phyloP scores from a whole-genome alignment of 2,888 invertebrate genomes.

The Elegia similella region DNA sequence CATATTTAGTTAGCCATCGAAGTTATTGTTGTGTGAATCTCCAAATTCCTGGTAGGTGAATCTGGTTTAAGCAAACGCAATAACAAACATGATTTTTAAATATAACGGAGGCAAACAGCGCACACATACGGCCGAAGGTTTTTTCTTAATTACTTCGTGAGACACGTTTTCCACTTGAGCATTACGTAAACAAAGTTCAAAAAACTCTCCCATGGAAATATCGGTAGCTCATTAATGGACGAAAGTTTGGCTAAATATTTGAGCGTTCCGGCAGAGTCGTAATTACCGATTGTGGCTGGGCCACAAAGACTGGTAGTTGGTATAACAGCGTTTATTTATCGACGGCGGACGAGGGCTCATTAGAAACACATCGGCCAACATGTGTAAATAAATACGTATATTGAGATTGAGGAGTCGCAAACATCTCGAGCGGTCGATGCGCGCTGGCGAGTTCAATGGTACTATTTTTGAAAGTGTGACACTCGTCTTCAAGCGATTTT shows the following conservation, averaged over 20 bases:
- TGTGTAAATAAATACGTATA: constrained; percentile 71
- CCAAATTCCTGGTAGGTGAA: constrained; percentile 65
- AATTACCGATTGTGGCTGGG: constrained; percentile 58
- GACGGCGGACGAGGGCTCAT: constrained; percentile 59
- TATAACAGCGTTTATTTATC: constrained; percentile 65
- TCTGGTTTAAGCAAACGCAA: constrained; percentile 46
- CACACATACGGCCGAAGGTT: constrained; percentile 54
- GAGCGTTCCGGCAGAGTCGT: constrained; percentile 63
- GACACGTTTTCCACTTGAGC: constrained; percentile 52
- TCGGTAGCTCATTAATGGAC: constrained; percentile 77
- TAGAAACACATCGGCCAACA: constrained; percentile 72
- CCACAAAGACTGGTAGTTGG: constrained; percentile 76
- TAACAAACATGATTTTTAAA: constrained; percentile 63
- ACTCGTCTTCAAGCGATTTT: no score
- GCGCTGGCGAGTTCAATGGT: constrained; percentile 20
- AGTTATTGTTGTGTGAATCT: constrained; percentile 68
- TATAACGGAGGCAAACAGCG: constrained; percentile 51
- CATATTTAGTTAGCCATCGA: constrained; percentile 65
- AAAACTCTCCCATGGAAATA: constrained; percentile 55
- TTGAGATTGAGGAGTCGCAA: constrained; percentile 51
- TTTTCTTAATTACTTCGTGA: constrained; percentile 56
- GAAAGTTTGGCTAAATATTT: constrained; percentile 78
- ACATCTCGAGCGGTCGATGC: constrained; percentile 64
- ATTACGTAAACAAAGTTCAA: constrained; percentile 66
- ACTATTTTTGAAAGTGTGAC: no score